Evolutionary conservation across 2,888 invertebrate species (phyloP).

Genomic region (Machimus atricapillus): DNA sequence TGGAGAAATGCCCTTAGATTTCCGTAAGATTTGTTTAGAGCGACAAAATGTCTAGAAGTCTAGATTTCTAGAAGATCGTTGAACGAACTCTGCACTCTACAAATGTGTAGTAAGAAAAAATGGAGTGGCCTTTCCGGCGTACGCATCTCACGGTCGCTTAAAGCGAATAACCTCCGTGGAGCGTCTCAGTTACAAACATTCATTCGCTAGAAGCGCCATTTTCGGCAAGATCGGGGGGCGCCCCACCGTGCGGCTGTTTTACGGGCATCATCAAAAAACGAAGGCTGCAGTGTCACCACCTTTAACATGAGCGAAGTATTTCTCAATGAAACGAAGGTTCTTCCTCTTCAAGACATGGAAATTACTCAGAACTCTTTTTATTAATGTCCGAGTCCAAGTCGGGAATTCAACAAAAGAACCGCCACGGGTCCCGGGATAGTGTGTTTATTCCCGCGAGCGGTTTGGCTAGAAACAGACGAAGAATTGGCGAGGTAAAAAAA

Average conservation of each 20-base stretch:
- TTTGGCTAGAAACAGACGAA: neutral
- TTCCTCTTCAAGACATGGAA: neutral
- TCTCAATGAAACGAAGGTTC: slow-evolving; percentile 18
- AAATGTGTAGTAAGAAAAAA: neutral
- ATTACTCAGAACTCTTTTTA: neutral
- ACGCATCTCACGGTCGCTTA: neutral
- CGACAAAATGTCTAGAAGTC: neutral
- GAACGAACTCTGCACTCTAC: neutral
- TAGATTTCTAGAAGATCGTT: neutral
- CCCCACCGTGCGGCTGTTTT: neutral
- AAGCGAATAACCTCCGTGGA: neutral
- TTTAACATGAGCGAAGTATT: slow-evolving; percentile 18
- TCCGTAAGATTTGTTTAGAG: neutral
- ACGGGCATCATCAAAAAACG: slow-evolving; percentile 3
- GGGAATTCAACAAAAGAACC: neutral
- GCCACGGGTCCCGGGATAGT: neutral
- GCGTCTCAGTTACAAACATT: neutral
- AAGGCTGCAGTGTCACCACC: slow-evolving; percentile 12
- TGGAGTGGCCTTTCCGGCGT: neutral
- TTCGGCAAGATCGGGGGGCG: neutral
- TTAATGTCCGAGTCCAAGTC: neutral
- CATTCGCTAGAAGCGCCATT: neutral
- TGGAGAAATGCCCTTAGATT: neutral
- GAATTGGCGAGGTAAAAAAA: neutral
- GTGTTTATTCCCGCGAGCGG: neutral